Percentiles rank a stretch among this genome's conserved stretches.
These are phyloP conservation scores for Coreoperca whiteheadi DNA, from an alignment of 2,113 vertebrate genomes.

Conservation along the genomic window DNA sequence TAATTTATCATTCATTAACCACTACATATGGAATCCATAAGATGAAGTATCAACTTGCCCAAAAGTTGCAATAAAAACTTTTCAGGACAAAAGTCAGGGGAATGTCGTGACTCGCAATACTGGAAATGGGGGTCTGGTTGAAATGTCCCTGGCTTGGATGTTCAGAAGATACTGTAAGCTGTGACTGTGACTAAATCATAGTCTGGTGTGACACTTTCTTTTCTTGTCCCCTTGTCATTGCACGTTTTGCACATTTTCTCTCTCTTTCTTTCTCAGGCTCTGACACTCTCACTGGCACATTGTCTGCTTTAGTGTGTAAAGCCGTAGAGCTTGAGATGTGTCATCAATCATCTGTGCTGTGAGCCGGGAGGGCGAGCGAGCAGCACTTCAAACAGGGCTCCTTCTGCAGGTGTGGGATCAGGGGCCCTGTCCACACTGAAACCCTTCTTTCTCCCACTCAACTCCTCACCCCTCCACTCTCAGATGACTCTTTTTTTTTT, in stretches of 20 bases:
- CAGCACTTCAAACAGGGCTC: conserved; percentile 63
- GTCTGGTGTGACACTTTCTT: conserved; percentile 75
- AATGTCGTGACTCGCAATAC: conserved; percentile 65
- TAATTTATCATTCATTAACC: not conserved
- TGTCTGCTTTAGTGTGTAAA: conserved; percentile 61
- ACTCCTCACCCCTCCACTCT: conserved; percentile 29
- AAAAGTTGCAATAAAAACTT: conserved; percentile 48
- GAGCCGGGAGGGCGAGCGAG: conserved; percentile 50
- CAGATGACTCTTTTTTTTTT: not conserved
- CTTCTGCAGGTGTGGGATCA: conserved; percentile 73
- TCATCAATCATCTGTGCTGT: conserved; percentile 82
- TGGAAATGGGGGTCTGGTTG: conserved; percentile 50
- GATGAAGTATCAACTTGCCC: not conserved
- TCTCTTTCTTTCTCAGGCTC: conserved; percentile 31
- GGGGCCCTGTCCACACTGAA: conserved; percentile 37
- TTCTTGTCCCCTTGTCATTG: conserved; percentile 64
- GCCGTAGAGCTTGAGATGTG: conserved; percentile 59
- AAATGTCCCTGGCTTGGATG: conserved; percentile 63
- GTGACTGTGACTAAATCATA: conserved; percentile 74
- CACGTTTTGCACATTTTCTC: conserved; percentile 68
- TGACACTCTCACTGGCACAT: conserved; percentile 60
- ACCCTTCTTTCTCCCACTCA: conserved; percentile 33
- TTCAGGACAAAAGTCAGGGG: conserved; percentile 28
- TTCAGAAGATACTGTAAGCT: conserved; percentile 68
- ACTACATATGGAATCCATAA: not conserved